Conservation (phyloP, 2,113 vertebrate genomes). For the Polypterus bichir region DNA sequence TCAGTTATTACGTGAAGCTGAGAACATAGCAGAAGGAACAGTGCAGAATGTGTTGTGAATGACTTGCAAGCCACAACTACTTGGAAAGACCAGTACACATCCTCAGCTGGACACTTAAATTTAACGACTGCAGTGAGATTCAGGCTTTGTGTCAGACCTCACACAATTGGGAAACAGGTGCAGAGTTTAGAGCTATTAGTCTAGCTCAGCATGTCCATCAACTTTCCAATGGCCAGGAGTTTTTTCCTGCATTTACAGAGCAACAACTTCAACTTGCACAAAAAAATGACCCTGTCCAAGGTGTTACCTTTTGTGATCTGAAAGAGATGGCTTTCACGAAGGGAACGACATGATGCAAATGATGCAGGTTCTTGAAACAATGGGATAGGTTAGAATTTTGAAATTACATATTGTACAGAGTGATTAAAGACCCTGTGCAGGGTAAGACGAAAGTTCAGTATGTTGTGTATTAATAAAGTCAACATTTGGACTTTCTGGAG, state of each 20-base stretch:
- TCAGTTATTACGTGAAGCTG: not conserved
- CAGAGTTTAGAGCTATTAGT: not conserved
- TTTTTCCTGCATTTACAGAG: not conserved
- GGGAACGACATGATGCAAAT: too few relatives aligned
- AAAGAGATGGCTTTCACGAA: too few relatives aligned
- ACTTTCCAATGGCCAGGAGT: not conserved
- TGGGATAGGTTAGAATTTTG: too few relatives aligned
- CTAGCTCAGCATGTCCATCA: conserved; percentile 2
- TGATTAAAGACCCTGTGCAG: not conserved
- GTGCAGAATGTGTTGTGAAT: not conserved
- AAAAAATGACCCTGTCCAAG: not conserved
- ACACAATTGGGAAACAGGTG: not conserved
- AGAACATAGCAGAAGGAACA: not conserved
- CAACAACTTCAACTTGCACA: conserved; percentile 1
- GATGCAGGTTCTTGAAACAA: too few relatives aligned
- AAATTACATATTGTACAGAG: conserved; percentile 1
- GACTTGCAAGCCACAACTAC: not conserved
- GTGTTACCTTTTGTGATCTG: conserved; percentile 9
- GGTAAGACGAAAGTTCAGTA: conserved; percentile 1
- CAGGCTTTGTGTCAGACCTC: not conserved
- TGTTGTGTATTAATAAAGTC: too few relatives aligned
- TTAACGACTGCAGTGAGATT: not conserved
- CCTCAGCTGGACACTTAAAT: not conserved
- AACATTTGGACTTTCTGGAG: too few relatives aligned
- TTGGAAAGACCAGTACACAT: not conserved